These are phyloP conservation scores for Parus major DNA, from an alignment of 2,113 vertebrate species.

Conservation along the genomic window DNA sequence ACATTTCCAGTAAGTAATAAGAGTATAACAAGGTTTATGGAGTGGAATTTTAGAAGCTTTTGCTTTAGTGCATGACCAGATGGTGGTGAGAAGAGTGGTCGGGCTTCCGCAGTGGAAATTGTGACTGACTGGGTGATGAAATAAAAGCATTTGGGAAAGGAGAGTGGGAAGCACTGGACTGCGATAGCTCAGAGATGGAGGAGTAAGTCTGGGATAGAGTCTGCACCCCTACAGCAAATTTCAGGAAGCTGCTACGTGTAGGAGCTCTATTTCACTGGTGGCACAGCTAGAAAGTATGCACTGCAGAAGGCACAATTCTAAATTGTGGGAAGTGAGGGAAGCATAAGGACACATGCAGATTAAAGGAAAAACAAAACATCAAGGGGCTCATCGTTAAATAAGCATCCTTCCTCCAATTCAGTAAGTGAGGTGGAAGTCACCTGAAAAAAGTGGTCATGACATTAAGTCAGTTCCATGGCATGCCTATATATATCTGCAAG, in stretches of 20 bases:
- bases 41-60: constrained; percentile 59
- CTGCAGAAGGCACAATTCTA: constrained; percentile 4
- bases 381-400: not conserved
- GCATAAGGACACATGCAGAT: not conserved
- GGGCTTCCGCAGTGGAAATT: constrained; percentile 47
- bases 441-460: not conserved
- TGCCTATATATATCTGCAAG: not conserved
- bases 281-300: not conserved
- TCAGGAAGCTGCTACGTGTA: not conserved
- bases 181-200: not conserved
- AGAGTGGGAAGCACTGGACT: constrained; percentile 55
- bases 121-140: constrained; percentile 60
- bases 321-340: not conserved
- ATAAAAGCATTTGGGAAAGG: constrained; percentile 50
- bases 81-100: constrained; percentile 43
- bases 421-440: not conserved
- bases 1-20: constrained; percentile 47
- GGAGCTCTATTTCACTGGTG: not conserved
- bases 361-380: not conserved
- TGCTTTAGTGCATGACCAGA: constrained; percentile 53
- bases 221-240: not conserved
- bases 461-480: not conserved
- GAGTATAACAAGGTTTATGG: constrained; percentile 50
- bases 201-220: constrained; percentile 29
- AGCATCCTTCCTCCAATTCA: not conserved